Evolutionary conservation across 2,113 vertebrate species (phyloP).

Genomic region (Dunckerocampus dactyliophorus): DNA sequence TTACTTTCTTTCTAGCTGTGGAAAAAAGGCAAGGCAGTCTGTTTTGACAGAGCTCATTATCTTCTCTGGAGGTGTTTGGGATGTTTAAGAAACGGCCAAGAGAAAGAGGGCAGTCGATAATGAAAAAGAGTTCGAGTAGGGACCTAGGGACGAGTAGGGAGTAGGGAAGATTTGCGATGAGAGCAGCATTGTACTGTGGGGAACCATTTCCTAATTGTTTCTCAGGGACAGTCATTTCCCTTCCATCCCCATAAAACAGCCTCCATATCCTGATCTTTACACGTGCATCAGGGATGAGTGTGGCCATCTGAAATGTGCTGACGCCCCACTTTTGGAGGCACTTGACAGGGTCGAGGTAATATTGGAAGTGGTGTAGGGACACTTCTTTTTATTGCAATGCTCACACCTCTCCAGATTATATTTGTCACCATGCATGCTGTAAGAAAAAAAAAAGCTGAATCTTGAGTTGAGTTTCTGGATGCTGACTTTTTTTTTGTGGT

Average conservation of each 20-base stretch:
- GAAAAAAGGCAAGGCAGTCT: slow-evolving; percentile 18
- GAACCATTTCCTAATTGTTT: slow-evolving; percentile 62
- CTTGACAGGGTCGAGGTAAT: slow-evolving; percentile 30
- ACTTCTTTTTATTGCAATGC: slow-evolving; percentile 41
- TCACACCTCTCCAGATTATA: slow-evolving; percentile 40
- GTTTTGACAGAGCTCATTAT: slow-evolving; percentile 62
- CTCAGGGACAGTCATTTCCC: slow-evolving; percentile 38
- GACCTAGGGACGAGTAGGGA: slow-evolving; percentile 37
- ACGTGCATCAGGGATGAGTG: slow-evolving; percentile 36
- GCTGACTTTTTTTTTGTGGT: slow-evolving; percentile 42
- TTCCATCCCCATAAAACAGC: slow-evolving; percentile 34
- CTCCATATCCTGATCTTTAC: slow-evolving; percentile 53
- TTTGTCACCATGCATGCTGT: slow-evolving; percentile 38
- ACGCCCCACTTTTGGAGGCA: slow-evolving; percentile 36
- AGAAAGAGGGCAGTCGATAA: slow-evolving; percentile 3
- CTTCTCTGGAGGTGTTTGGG: slow-evolving; percentile 51
- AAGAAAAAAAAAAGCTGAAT: slow-evolving; percentile 12
- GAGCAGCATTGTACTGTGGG: slow-evolving; percentile 36
- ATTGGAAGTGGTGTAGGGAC: slow-evolving; percentile 13
- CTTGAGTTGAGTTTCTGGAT: no score
- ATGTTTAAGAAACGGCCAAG: slow-evolving; percentile 47
- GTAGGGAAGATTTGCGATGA: slow-evolving; percentile 44
- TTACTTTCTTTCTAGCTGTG: slow-evolving; percentile 27
- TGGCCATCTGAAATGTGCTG: slow-evolving; percentile 57
- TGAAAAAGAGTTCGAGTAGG: slow-evolving; percentile 1